Evolutionary conservation across 2,797 vertebrate genomes (phyloP).

Genomic region (Rhodeus uyekii): DNA sequence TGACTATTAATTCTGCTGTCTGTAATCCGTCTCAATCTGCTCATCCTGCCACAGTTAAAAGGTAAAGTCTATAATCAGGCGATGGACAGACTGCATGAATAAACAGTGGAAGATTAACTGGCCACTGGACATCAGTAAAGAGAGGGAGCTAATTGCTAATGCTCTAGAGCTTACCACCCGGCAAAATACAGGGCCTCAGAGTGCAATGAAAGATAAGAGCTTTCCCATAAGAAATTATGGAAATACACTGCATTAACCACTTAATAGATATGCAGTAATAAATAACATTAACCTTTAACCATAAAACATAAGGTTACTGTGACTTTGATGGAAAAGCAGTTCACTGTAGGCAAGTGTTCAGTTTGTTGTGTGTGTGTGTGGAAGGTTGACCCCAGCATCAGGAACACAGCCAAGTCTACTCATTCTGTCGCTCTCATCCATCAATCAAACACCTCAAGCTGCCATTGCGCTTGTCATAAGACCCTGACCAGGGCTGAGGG

Average conservation of each 20-base stretch:
- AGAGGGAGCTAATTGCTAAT: constrained; percentile 43
- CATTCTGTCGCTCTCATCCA: constrained; percentile 8
- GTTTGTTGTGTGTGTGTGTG: constrained; percentile 23
- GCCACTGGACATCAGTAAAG: constrained; percentile 39
- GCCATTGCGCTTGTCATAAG: neutral
- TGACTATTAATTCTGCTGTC: constrained; percentile 38
- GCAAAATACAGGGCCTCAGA: constrained; percentile 14
- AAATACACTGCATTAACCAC: constrained; percentile 23
- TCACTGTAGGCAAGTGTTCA: constrained; percentile 9
- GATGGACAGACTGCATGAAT: constrained; percentile 41
- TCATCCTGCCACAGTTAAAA: constrained; percentile 48
- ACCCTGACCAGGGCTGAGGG: neutral
- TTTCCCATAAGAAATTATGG: constrained; percentile 28
- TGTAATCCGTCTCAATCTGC: constrained; percentile 45
- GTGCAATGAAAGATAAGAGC: constrained; percentile 31
- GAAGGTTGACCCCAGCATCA: constrained; percentile 19
- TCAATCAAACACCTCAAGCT: constrained; percentile 38
- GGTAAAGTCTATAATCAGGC: constrained; percentile 50
- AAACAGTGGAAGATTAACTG: constrained; percentile 41
- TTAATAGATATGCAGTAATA: constrained; percentile 17
- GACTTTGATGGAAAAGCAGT: constrained; percentile 20
- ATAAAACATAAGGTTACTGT: constrained; percentile 30
- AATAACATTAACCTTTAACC: constrained; percentile 27
- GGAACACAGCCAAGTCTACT: constrained; percentile 20
- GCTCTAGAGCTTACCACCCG: constrained; percentile 20